Conservation (phyloP, 2,113 vertebrate genomes). For the Plecotus auritus region DNA sequence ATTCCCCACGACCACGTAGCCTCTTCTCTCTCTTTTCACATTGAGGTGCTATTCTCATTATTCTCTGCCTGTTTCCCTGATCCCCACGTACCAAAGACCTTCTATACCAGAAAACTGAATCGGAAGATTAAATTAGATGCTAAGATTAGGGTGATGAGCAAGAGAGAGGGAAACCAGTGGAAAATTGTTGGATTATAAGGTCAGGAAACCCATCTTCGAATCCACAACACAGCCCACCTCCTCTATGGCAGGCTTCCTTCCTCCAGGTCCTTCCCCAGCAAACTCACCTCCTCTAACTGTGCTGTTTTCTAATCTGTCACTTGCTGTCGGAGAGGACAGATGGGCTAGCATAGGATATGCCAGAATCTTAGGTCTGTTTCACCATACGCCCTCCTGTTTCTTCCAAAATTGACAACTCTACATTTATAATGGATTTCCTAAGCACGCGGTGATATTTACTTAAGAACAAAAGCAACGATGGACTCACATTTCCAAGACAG, state of each 20-base stretch:
- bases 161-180: not conserved
- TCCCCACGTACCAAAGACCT: not conserved
- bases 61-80: not conserved
- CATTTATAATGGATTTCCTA: conserved; percentile 32
- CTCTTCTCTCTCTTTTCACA: not conserved
- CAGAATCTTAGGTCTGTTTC: conserved; percentile 44
- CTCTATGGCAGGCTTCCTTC: not conserved
- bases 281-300: not conserved
- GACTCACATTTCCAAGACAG: not conserved
- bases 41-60: not conserved
- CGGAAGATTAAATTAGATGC: not conserved
- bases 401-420: conserved; percentile 35
- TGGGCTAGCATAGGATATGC: not conserved
- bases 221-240: not conserved
- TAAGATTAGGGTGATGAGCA: not conserved
- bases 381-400: conserved; percentile 20
- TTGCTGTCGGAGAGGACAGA: not conserved
- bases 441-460: not conserved
- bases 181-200: not conserved
- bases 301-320: not conserved
- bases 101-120: not conserved
- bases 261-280: not conserved
- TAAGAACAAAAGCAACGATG: not conserved
- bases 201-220: not conserved
- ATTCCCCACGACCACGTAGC: not conserved